Base-by-base conservation (phyloP, 2,113 vertebrate genomes). In the Tichodroma muraria region DNA sequence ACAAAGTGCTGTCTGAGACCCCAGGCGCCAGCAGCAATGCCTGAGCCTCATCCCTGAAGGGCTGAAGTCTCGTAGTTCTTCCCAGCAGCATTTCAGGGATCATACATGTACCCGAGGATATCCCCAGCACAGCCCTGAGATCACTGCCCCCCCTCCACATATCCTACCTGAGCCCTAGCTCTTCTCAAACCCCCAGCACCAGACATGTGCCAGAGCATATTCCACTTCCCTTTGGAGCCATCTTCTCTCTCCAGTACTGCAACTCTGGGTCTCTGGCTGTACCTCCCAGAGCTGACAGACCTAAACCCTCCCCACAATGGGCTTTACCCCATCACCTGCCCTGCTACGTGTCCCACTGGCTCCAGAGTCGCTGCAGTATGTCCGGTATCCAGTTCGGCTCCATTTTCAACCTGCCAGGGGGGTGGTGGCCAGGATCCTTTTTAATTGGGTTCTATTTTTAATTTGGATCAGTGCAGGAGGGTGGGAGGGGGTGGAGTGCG, bases 401-500 rank as follows among this genome's bases (percentile, higher is more conserved):
- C 56, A 63, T 70, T 54, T 53, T 35, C 63, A 69, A n/a, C 63
- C 56, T 77, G 70, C 35, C 10, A 10, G 19, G 35, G 4, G 11
- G 61, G 38, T 6, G 47, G 70, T 31, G 54, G 21, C 47, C 35
- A 54, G 22, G 6, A 49, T 53, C 22, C n/a, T 77, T 77, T 82
- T 77, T 92, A 92, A 88, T 92, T 82, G 64, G 44, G 57, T 77
- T 64, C 78, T 88, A 88, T 92, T 92, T 92, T 87, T 82, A 82
- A 59, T 57, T 76, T 17, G 33, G 49, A 81, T 42, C 30, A 60
- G 28, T 19, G 42, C 1, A 3, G 37, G 57, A 37, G 25, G 10
- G 11, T 25, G 5, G 10, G 33, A 81, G 38, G n/a, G 4, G 11
- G 24, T 6, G 16, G 42, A 47, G 27, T 37, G 9, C 1, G 3